Percentiles rank a stretch among this genome's conserved stretches.
Evolutionary conservation across 1,140 invertebrate species (phyloP).

Genomic region (Drosophila mayri): DNA sequence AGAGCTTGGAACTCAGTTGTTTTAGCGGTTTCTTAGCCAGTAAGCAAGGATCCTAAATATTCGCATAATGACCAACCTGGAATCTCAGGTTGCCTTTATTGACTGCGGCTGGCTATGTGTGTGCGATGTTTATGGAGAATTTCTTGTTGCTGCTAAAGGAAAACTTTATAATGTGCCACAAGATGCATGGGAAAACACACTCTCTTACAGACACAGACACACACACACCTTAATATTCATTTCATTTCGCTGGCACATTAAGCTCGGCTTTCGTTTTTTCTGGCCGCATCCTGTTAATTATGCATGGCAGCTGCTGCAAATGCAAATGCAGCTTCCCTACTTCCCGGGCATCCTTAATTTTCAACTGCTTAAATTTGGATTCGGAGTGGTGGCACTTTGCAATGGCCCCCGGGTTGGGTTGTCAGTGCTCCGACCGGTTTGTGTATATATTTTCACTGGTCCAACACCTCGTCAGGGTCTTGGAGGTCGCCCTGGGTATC

Average conservation of each 20-base stretch:
- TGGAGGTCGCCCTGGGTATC: constrained; percentile 30
- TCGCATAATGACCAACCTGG: constrained; percentile 3
- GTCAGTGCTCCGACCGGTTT: constrained; percentile 8
- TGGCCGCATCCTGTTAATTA: constrained; percentile 64
- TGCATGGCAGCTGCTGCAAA: constrained; percentile 52
- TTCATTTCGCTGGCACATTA: constrained; percentile 68
- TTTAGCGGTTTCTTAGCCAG: constrained; percentile 27
- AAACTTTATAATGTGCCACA: constrained; percentile 79
- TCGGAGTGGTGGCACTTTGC: constrained; percentile 6
- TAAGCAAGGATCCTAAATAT: constrained; percentile 3
- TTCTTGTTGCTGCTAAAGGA: constrained; percentile 30
- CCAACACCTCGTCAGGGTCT: constrained; percentile 58
- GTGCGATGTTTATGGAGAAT: constrained; percentile 11
- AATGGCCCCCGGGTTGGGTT: constrained; percentile 42
- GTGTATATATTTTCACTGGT: constrained; percentile 62
- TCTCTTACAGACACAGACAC: not conserved
- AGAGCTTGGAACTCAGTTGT: constrained; percentile 18
- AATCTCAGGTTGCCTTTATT: constrained; percentile 42
- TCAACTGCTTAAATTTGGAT: constrained; percentile 71
- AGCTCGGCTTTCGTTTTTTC: constrained; percentile 48
- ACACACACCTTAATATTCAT: constrained; percentile 59
- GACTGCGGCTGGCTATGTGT: constrained; percentile 17
- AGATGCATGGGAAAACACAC: constrained; percentile 38
- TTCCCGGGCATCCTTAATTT: constrained; percentile 70
- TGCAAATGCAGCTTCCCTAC: constrained; percentile 55